These are phyloP conservation scores for Acronicta leporina DNA, from an alignment of 2,888 invertebrate species.

Conservation along the genomic window DNA sequence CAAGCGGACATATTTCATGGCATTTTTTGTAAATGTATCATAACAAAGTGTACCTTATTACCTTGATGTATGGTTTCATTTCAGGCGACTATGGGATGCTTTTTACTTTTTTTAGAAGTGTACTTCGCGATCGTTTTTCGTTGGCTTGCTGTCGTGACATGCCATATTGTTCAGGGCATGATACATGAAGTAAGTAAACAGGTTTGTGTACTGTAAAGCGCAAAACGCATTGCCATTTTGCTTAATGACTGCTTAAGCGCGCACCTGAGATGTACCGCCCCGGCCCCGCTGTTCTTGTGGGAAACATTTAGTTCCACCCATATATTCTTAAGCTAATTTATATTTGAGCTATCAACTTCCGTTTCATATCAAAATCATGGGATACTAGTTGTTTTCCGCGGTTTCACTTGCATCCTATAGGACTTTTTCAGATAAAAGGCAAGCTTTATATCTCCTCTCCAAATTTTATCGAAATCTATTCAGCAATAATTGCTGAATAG, in stretches of 20 bases:
- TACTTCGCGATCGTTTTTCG: constrained; percentile 80
- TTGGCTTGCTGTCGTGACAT: constrained; percentile 82
- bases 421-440: too few relatives aligned
- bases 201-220: constrained; percentile 79
- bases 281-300: constrained; percentile 63
- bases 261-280: constrained; percentile 55
- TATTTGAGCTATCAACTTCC: constrained; percentile 6
- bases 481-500: too few relatives aligned
- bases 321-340: constrained; percentile 28
- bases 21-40: constrained; percentile 63
- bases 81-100: constrained; percentile 50
- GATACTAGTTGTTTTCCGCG: too few relatives aligned
- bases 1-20: constrained; percentile 85
- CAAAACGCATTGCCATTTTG: constrained; percentile 76
- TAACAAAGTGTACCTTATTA: constrained; percentile 68
- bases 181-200: constrained; percentile 84
- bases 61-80: constrained; percentile 67
- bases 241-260: constrained; percentile 74
- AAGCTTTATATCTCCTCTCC: too few relatives aligned
- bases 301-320: constrained; percentile 61
- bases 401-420: too few relatives aligned
- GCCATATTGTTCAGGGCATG: constrained; percentile 86
- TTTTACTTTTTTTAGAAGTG: constrained; percentile 70
- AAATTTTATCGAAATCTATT: too few relatives aligned
- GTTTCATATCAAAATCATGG: too few relatives aligned